Evolutionary conservation across 53 echinoderm and acorn worm genomes (phyloP), one percentile per base, ranked within the genome.

Genomic region (Crossaster papposus): DNA sequence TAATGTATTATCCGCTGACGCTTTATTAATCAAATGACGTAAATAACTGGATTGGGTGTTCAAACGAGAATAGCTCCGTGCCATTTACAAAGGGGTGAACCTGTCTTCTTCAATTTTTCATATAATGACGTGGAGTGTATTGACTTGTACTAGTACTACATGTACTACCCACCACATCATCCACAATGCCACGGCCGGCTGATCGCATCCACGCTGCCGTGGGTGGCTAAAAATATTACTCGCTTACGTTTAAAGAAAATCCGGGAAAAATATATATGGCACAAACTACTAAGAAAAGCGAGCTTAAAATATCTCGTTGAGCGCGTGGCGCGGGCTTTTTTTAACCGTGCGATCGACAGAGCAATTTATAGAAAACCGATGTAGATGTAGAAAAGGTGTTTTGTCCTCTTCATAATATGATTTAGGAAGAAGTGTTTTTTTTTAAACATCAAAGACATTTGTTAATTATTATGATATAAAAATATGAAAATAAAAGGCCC

Each of bases 1-100:
- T 78, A 50, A 78, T 78, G 51, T n/a, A 78, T 44, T 51, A 22
- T 10, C n/a, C 78, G n/a, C 78, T 78, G 50, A 78, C 78, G 80
- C 28, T 80, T 80, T 54, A 30, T 80, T 9, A 80, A 58, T 80
- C 30, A 30, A 4, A 55, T 80, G 80, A 80, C 80, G 80, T 58
- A 80, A 55, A n/a, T 78, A 23, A 2, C 44, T n/a, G 5, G 65
- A 12, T 70, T 4, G 28, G 70, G 29, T 3, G 70, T 70, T 70
- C 78, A 44, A 6, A 51, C 26, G 13, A 51, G 51, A 78, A 13
- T 36, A 14, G 36, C 34, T 17, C 36, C 58, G 9, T 28, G 78
- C 78, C 18, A 51, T 78, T 44, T n/a, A 78, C 26, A n/a, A 44
- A n/a, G 23, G 51, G 9, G 51, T 5, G 50, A 50, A 35, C 20